These are phyloP conservation scores for Gavia stellata DNA, from an alignment of 2,113 vertebrate species.

Conservation along the genomic window DNA sequence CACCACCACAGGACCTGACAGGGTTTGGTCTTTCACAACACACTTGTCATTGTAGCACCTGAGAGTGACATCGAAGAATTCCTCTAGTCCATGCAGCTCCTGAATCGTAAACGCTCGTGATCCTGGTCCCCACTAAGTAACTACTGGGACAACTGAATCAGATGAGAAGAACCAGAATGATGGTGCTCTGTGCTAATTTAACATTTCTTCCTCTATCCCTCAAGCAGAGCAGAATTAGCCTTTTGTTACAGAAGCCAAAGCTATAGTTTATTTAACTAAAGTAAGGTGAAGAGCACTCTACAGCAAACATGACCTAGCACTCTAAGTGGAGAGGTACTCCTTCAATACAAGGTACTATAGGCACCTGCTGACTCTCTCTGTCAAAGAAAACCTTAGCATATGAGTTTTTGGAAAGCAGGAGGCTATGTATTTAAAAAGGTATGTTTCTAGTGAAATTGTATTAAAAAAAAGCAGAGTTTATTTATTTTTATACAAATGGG, in stretches of 20 bases:
- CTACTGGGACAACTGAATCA: background rate
- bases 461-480: background rate
- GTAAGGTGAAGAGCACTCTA: background rate
- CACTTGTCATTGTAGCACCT: background rate
- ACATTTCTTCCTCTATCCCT: background rate
- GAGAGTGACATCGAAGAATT: background rate
- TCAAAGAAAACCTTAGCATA: background rate
- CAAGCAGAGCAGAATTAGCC: background rate
- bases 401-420: background rate
- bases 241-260: background rate
- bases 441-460: background rate
- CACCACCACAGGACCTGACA: background rate
- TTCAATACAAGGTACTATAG: background rate
- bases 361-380: background rate
- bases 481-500: background rate
- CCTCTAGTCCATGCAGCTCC: background rate
- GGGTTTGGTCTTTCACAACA: background rate
- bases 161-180: background rate
- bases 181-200: background rate
- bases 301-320: background rate
- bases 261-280: background rate
- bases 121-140: background rate
- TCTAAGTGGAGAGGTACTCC: background rate
- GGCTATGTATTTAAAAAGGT: background rate
- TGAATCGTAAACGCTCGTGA: background rate